phyloP scores from a whole-genome alignment of 2,113 vertebrate genomes.

The Nicator chloris region DNA sequence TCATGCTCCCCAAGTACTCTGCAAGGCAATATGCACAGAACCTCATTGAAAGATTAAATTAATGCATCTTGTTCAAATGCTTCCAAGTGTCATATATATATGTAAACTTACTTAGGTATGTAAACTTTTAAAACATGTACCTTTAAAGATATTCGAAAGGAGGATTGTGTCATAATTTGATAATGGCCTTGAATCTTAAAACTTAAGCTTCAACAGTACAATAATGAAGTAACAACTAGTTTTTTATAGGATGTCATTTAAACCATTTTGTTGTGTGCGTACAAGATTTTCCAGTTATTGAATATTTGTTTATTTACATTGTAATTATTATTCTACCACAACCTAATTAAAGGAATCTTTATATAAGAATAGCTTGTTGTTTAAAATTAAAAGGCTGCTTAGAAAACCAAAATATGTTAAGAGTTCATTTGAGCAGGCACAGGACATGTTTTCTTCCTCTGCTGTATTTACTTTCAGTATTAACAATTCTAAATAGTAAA shows the following conservation, averaged over 20 bases:
- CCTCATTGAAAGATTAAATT: background rate
- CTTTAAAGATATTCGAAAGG: slow-evolving; percentile 15
- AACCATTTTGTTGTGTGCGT: background rate
- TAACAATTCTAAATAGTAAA: background rate
- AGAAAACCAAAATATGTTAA: background rate
- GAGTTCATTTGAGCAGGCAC: background rate
- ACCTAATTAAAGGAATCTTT: background rate
- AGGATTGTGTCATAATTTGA: slow-evolving; percentile 2
- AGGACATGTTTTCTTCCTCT: background rate
- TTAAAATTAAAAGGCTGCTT: background rate
- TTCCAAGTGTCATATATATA: background rate
- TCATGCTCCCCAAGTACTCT: slow-evolving; percentile 28
- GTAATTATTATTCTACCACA: slow-evolving; percentile 24
- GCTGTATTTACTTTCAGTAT: background rate
- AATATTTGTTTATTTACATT: slow-evolving; percentile 18
- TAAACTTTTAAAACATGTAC: slow-evolving; percentile 39
- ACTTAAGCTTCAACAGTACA: slow-evolving; percentile 10
- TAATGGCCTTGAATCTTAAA: background rate
- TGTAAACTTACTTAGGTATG: background rate
- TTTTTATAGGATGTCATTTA: slow-evolving; percentile 2
- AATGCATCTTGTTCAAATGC: slow-evolving; percentile 24
- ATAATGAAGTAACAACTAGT: slow-evolving; percentile 40
- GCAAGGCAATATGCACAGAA: slow-evolving; percentile 32
- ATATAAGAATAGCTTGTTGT: background rate
- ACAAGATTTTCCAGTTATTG: slow-evolving; percentile 7